Evolutionary conservation across 1,140 invertebrate genomes (phyloP).

Genomic region (Bombyx mandarina): DNA sequence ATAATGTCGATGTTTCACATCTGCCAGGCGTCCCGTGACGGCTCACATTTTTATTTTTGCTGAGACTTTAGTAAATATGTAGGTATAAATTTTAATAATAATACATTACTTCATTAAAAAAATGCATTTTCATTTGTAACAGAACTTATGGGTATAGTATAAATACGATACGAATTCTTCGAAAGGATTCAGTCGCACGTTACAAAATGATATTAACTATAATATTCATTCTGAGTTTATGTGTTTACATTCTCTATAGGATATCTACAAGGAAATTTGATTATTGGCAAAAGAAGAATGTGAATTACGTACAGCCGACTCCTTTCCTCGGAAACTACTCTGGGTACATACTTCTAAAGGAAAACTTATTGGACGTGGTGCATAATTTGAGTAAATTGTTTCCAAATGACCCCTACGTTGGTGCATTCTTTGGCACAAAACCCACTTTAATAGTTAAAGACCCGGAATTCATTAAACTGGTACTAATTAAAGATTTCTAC

Average conservation of each 20-base stretch:
- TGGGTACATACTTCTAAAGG: slow-evolving; percentile 21
- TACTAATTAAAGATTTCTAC: slow-evolving; percentile 15
- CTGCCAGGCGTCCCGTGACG: too few relatives aligned
- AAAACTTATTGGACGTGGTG: slow-evolving; percentile 1
- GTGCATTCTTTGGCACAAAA: slow-evolving; percentile 13
- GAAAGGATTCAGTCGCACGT: too few relatives aligned
- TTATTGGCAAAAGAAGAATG: slow-evolving; percentile 40
- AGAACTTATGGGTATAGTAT: too few relatives aligned
- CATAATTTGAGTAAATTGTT: slow-evolving; percentile 10
- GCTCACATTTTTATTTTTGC: too few relatives aligned
- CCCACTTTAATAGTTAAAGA: slow-evolving; percentile 6
- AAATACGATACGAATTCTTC: too few relatives aligned
- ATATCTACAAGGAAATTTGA: slow-evolving; percentile 12
- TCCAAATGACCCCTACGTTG: slow-evolving; percentile 8
- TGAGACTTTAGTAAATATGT: too few relatives aligned
- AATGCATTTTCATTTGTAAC: too few relatives aligned
- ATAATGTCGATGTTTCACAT: too few relatives aligned
- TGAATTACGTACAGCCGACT: slow-evolving; percentile 26
- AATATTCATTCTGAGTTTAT: slow-evolving; percentile 13
- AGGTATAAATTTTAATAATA: too few relatives aligned
- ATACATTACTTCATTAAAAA: too few relatives aligned
- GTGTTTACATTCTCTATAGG: slow-evolving; percentile 2
- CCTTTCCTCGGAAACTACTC: slow-evolving; percentile 40
- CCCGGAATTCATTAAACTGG: slow-evolving; percentile 12
- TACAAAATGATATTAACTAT: slow-evolving; percentile 6